phyloP scores from a whole-genome alignment of 2,797 vertebrate genomes.

The Tamandua tetradactyla region DNA sequence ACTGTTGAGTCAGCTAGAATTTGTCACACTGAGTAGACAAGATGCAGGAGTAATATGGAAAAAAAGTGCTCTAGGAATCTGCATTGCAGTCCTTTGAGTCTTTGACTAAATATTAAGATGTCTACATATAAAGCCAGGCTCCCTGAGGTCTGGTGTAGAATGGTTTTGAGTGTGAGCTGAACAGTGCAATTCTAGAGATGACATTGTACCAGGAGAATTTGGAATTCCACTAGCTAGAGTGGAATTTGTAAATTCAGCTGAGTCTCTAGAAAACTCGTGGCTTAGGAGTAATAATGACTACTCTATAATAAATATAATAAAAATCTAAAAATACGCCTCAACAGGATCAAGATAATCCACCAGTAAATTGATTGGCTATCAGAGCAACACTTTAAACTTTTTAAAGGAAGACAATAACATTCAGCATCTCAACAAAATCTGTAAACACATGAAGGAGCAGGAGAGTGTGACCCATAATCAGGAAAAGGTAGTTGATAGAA shows the following conservation, averaged over 20 bases:
- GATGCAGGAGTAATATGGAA: neutral
- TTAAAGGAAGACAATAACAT: neutral
- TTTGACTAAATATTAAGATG: neutral
- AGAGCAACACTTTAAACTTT: neutral
- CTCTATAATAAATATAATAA: neutral
- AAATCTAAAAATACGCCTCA: neutral
- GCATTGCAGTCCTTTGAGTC: neutral
- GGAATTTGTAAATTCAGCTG: neutral
- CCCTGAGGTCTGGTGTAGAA: neutral
- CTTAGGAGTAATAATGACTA: neutral
- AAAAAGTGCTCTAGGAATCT: conserved; percentile 13
- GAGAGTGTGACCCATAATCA: neutral
- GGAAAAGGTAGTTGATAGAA: neutral
- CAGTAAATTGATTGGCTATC: neutral
- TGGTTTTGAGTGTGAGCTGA: neutral
- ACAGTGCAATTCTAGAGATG: neutral
- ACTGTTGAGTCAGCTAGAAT: neutral
- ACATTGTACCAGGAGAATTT: neutral
- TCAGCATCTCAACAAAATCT: neutral
- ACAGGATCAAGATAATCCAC: neutral
- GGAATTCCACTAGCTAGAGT: neutral
- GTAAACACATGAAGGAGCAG: neutral
- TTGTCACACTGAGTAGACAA: neutral
- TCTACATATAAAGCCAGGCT: neutral
- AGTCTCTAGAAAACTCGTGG: neutral